These are phyloP conservation scores for Tinamus major DNA, from an alignment of 2,797 vertebrate genomes.

Conservation along the genomic window DNA sequence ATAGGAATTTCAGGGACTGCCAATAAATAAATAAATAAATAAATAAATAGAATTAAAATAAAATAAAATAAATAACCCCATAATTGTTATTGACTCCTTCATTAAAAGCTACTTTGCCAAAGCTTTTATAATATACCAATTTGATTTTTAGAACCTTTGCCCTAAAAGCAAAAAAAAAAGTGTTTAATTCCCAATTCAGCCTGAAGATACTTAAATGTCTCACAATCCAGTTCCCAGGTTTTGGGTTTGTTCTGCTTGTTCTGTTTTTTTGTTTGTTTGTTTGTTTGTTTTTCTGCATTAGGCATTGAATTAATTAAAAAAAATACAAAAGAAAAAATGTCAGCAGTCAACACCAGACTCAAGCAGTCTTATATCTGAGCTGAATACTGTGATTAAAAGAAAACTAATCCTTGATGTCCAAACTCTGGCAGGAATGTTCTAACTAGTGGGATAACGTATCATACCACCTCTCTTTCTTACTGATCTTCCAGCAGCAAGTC, in stretches of 20 bases:
- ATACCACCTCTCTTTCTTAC: fast-evolving
- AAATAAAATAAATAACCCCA: fast-evolving
- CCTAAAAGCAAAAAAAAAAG: not conserved
- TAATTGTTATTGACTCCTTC: not conserved
- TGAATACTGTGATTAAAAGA: not conserved
- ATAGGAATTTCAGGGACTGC: not conserved
- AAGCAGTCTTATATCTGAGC: not conserved
- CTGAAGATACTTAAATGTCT: not conserved
- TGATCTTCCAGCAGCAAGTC: not conserved
- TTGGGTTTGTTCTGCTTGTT: not conserved
- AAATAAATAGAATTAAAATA: not conserved
- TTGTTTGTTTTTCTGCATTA: not conserved
- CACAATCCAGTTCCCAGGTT: not conserved
- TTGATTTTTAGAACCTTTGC: not conserved
- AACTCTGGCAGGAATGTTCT: not conserved
- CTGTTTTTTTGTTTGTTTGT: not conserved
- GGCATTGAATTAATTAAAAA: not conserved
- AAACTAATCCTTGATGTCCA: fast-evolving
- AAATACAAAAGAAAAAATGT: too few species aligned
- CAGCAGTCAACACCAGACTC: not conserved
- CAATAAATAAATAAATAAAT: not conserved
- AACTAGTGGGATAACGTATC: fast-evolving
- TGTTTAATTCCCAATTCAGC: not conserved
- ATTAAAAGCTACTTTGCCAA: not conserved
- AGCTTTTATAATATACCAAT: not conserved